phyloP scores from a whole-genome alignment of 2,888 invertebrate species.

The Venusia cambrica region DNA sequence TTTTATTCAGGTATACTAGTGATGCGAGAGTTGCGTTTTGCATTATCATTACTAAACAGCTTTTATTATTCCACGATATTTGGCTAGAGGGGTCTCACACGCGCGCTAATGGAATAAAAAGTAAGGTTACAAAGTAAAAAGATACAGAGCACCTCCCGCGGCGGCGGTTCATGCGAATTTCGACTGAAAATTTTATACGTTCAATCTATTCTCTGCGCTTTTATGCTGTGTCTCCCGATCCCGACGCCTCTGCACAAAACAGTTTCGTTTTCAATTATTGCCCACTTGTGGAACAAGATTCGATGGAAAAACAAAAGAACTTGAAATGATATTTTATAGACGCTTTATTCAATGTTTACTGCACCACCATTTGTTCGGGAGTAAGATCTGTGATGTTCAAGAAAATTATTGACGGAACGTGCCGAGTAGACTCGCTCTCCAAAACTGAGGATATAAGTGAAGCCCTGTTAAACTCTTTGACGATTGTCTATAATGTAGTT shows the following conservation, averaged over 20 bases:
- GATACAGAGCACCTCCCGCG: constrained; percentile 76
- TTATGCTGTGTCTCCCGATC: constrained; percentile 76
- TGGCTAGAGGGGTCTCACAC: constrained; percentile 76
- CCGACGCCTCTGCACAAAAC: constrained; percentile 65
- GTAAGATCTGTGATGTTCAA: constrained; percentile 72
- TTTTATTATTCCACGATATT: constrained; percentile 80
- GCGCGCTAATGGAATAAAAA: constrained; percentile 80
- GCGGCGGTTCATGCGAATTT: constrained; percentile 76
- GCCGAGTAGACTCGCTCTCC: constrained; percentile 57
- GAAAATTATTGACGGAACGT: constrained; percentile 79
- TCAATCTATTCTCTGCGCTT: constrained; percentile 79
- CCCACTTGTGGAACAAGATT: constrained; percentile 79
- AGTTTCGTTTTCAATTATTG: constrained; percentile 81
- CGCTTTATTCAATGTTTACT: constrained; percentile 76
- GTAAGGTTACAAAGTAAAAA: constrained; percentile 80
- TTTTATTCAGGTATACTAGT: constrained; percentile 71
- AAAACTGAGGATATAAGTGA: constrained; percentile 46
- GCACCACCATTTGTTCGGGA: constrained; percentile 71
- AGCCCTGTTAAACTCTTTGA: constrained; percentile 46
- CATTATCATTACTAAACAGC: constrained; percentile 79
- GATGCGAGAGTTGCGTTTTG: constrained; percentile 62
- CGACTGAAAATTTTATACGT: constrained; percentile 80
- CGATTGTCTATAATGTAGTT: constrained; percentile 47
- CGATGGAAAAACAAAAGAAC: constrained; percentile 75
- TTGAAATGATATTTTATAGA: constrained; percentile 79